Evolutionary conservation across 2,797 vertebrate genomes (phyloP).

Genomic region (Iguana delicatissima): DNA sequence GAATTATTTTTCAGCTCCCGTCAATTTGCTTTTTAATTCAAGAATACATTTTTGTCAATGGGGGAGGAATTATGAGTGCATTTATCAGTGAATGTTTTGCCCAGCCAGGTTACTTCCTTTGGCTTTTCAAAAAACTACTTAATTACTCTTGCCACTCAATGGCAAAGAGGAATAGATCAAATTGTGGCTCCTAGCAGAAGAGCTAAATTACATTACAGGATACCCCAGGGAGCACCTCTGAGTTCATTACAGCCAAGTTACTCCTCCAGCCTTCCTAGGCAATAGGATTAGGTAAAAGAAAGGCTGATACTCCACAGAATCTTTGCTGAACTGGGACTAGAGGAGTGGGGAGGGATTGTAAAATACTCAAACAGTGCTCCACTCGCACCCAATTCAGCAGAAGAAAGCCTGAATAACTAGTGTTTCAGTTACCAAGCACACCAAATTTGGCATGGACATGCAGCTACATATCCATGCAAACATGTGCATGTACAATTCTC

Average conservation of each 20-base stretch:
- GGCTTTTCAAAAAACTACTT: conserved; percentile 23
- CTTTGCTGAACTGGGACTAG: not conserved
- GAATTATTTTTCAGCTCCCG: not conserved
- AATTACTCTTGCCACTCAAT: conserved; percentile 21
- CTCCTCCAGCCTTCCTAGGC: not conserved
- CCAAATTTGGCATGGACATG: not conserved
- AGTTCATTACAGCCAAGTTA: conserved; percentile 15
- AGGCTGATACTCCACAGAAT: not conserved
- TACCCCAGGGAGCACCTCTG: not conserved
- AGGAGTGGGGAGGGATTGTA: too few relatives aligned
- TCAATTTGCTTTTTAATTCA: not conserved
- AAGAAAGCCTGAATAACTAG: not conserved
- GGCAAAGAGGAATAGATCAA: conserved; percentile 20
- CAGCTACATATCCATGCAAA: too few relatives aligned
- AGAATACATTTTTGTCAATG: not conserved
- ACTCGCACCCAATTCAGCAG: not conserved
- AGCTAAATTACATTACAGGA: not conserved
- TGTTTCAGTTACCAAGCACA: not conserved
- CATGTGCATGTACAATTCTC: not conserved
- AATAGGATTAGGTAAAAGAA: conserved; percentile 26
- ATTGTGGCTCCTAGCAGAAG: not conserved
- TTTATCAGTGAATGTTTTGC: conserved; percentile 4
- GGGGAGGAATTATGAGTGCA: not conserved
- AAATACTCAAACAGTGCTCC: not conserved
- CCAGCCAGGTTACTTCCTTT: conserved; percentile 3